Evolutionary conservation across 2,888 invertebrate genomes (phyloP).

Genomic region (Chalcis sispes): DNA sequence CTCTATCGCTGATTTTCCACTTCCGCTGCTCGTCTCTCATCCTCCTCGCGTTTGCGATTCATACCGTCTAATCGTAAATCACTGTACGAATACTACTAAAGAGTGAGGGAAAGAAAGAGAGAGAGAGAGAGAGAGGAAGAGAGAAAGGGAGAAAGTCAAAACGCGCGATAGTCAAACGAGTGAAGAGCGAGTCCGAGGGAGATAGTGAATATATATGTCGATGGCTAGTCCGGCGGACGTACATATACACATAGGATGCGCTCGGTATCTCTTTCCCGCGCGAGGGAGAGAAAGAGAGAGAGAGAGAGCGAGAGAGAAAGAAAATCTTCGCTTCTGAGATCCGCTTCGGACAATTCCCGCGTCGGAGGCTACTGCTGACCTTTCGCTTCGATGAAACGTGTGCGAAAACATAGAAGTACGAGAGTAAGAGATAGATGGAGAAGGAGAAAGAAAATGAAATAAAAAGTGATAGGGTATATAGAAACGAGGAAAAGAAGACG

Average conservation of each 20-base stretch:
- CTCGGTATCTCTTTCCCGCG: neutral
- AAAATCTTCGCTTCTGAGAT: slow-evolving; percentile 7
- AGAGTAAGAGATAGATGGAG: neutral
- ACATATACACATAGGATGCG: neutral
- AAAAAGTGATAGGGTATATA: neutral
- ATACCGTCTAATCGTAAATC: slow-evolving; percentile 68
- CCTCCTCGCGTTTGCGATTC: slow-evolving; percentile 61
- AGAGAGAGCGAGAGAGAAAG: too few relatives aligned
- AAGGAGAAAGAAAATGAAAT: neutral
- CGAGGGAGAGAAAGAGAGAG: too few relatives aligned
- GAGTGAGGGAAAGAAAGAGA: too few relatives aligned
- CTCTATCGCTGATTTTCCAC: neutral
- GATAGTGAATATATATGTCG: too few relatives aligned
- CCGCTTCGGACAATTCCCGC: too few relatives aligned
- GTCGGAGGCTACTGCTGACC: slow-evolving; percentile 13
- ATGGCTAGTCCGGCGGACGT: neutral
- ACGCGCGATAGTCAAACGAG: neutral
- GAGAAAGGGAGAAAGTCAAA: neutral
- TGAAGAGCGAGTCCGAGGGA: neutral
- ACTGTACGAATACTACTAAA: slow-evolving; percentile 36
- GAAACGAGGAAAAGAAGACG: neutral
- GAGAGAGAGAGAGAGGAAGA: too few relatives aligned
- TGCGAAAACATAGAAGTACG: neutral
- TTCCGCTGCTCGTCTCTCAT: neutral
- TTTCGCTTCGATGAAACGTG: slow-evolving; percentile 19